Evolutionary conservation across 2,797 vertebrate species (phyloP).

Genomic region (Enteromius mattozi): DNA sequence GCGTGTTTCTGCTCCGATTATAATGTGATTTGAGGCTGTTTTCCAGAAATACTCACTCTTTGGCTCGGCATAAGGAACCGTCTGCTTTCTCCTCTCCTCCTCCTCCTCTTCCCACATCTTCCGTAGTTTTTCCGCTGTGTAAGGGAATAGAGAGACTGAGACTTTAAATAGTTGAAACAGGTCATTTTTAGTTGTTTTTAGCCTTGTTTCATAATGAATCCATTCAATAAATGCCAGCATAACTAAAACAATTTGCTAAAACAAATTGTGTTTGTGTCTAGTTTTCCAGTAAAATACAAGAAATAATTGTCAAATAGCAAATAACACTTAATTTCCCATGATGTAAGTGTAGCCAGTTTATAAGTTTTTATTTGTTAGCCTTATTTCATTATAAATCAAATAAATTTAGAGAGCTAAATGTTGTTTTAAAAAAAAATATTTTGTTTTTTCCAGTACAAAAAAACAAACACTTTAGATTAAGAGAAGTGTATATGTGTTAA

Average conservation of each 20-base stretch:
- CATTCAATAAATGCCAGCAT: neutral
- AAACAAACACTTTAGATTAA: no score
- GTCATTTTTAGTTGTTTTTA: neutral
- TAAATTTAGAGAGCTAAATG: neutral
- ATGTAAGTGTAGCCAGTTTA: no score
- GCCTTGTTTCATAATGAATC: neutral
- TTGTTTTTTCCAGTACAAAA: no score
- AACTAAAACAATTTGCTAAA: neutral
- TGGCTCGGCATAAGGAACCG: constrained; percentile 64
- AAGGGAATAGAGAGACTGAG: constrained; percentile 55
- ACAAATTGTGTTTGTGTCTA: neutral
- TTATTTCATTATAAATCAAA: neutral
- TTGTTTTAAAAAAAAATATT: no score
- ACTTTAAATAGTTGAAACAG: neutral
- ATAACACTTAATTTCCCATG: no score
- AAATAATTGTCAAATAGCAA: neutral
- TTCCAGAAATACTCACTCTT: constrained; percentile 73
- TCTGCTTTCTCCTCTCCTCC: constrained; percentile 71
- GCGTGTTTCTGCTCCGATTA: neutral
- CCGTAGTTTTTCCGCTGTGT: constrained; percentile 75
- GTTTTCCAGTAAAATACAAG: neutral
- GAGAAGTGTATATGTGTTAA: neutral
- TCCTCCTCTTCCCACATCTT: constrained; percentile 83
- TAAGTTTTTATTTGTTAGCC: neutral
- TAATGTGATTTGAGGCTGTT: constrained; percentile 31